Percentiles rank a stretch among this genome's conserved stretches.
Conservation (phyloP, 2,113 vertebrate genomes). For the Drymodes brunneopygia region DNA sequence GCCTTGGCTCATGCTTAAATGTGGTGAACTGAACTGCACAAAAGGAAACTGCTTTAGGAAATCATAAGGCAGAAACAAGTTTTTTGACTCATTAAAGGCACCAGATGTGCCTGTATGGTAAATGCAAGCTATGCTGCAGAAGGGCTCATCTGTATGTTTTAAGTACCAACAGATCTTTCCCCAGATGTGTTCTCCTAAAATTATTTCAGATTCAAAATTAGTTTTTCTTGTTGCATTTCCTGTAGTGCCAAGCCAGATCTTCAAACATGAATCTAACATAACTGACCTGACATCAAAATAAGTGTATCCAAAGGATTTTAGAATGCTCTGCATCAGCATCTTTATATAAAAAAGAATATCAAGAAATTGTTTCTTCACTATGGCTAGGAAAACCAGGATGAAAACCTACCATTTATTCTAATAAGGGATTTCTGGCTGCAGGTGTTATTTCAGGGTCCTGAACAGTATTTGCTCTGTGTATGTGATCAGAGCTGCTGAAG, state of each 20-base stretch:
- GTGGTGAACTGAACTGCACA: background rate
- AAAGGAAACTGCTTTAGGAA: background rate
- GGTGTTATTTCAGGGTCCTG: slow-evolving; percentile 39
- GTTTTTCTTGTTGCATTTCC: background rate
- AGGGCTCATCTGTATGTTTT: background rate
- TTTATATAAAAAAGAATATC: slow-evolving; percentile 7
- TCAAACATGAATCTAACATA: background rate
- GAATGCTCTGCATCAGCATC: background rate
- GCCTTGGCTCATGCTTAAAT: background rate
- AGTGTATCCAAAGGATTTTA: background rate
- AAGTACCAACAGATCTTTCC: background rate
- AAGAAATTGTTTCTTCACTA: background rate
- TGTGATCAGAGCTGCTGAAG: slow-evolving; percentile 18
- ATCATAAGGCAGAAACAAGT: background rate
- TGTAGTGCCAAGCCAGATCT: background rate
- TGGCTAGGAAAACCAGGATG: background rate
- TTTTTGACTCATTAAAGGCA: background rate
- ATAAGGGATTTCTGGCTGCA: slow-evolving; percentile 26
- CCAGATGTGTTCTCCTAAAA: background rate
- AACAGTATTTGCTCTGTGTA: background rate
- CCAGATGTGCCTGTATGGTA: background rate
- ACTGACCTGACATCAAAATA: background rate
- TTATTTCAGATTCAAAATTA: background rate
- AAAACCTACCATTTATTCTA: slow-evolving; percentile 35
- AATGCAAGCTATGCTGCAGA: background rate